phyloP scores from a whole-genome alignment of 2,113 vertebrate genomes.

The Genyomyrus donnyi region DNA sequence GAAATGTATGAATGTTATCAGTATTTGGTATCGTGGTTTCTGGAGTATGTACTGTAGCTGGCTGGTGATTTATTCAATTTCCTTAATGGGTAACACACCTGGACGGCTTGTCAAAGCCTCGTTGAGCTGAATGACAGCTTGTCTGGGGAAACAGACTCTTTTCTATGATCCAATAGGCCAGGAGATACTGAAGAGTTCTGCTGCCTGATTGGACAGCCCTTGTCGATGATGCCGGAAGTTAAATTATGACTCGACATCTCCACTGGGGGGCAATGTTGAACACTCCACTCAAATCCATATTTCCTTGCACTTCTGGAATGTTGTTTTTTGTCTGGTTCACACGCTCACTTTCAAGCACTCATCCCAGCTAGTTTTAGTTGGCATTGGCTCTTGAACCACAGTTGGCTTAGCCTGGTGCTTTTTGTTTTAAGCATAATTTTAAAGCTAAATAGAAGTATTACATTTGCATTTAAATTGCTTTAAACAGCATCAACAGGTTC shows the following conservation, averaged over 20 bases:
- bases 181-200: not conserved
- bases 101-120: not conserved
- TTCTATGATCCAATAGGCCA: not conserved
- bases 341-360: not conserved
- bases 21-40: not conserved
- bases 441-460: not conserved
- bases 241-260: not conserved
- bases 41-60: not conserved
- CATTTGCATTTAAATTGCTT: not conserved
- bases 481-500: not conserved
- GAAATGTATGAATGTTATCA: not conserved
- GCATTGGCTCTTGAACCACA: not conserved
- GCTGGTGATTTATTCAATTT: constrained; percentile 3
- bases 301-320: not conserved
- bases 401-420: not conserved
- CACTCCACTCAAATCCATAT: not conserved
- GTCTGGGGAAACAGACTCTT: not conserved
- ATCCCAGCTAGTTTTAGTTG: not conserved
- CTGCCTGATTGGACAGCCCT: not conserved
- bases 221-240: not conserved
- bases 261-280: not conserved
- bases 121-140: not conserved
- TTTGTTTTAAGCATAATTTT: not conserved
- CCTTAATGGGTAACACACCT: not conserved
- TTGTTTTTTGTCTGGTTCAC: not conserved